Percentiles rank a stretch among this genome's conserved stretches.
These are phyloP conservation scores for Biston betularia DNA, from an alignment of 2,888 invertebrate species.

Conservation along the genomic window DNA sequence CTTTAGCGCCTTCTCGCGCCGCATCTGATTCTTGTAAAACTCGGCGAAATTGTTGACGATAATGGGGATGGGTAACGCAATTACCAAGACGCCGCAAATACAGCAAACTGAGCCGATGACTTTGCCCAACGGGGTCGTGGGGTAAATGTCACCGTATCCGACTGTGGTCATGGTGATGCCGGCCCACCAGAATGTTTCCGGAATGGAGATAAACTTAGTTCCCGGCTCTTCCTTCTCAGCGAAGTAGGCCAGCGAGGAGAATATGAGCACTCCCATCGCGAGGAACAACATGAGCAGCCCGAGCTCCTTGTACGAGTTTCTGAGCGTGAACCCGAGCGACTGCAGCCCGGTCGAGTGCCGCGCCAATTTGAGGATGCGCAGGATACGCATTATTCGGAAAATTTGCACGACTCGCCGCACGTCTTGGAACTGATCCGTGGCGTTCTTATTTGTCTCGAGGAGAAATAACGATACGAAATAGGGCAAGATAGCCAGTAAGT, in stretches of 20 bases:
- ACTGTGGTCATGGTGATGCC: constrained; percentile 99
- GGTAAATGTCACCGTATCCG: constrained; percentile 99
- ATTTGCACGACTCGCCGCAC: constrained; percentile 99
- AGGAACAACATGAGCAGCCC: constrained; percentile 99
- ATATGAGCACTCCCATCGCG: constrained; percentile 99
- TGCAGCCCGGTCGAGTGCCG: constrained; percentile 99
- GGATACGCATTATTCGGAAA: constrained; percentile 98
- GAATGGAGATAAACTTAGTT: constrained; percentile 99
- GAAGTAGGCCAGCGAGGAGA: constrained; percentile 99
- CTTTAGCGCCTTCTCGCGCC: constrained; percentile 99
- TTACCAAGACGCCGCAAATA: constrained; percentile 99
- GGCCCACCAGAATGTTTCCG: constrained; percentile 99
- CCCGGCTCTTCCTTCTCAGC: constrained; percentile 99
- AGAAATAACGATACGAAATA: constrained; percentile 99
- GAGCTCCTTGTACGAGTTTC: constrained; percentile 99
- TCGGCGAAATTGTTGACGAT: constrained; percentile 99
- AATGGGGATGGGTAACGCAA: constrained; percentile 99
- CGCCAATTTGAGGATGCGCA: constrained; percentile 97
- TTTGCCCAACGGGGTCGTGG: constrained; percentile 99
- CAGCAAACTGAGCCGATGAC: constrained; percentile 99
- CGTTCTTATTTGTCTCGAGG: constrained; percentile 98
- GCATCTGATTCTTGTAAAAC: constrained; percentile 99
- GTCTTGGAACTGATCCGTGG: constrained; percentile 98
- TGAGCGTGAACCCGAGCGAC: constrained; percentile 98
- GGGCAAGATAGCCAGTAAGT: constrained; percentile 98